Evolutionary conservation across 2,797 vertebrate genomes (phyloP), one percentile per base, ranked within the genome.

Genomic region (Acrocephalus scirpaceus): DNA sequence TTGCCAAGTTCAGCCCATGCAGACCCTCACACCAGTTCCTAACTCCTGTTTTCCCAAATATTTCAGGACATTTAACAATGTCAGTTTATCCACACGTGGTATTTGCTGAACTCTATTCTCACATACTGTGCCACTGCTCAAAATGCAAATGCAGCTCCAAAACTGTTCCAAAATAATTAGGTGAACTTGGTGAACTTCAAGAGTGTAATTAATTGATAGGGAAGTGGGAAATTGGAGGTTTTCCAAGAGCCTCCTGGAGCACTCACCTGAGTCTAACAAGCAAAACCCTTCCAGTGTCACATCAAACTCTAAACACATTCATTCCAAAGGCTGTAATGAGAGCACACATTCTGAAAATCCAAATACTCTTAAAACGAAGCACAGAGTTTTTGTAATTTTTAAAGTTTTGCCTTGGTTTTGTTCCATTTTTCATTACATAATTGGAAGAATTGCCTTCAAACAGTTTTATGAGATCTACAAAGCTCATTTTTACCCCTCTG

Each of bases 241-340:
- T 95, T 97, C 81, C 88, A 92, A 91, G 67, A 96, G 88, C 72
- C 79, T 92, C 47, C 95, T 6, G 5, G 34, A 88, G 70, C 88
- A 88, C 86, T 96, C 94, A 69, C 83, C 61, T 32, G 90, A 61
- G 57, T 77, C 80, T 93, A 86, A 85, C 30, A 79, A 92, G 77
- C 36, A 97, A 93, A 91, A 62, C 26, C 81, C 40, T 67, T 78
- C 38, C 53, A 86, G 23, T 50, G 36, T 80, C 88, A 82, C 22
- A 93, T 84, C 56, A 90, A 82, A 90, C 38, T 53, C 77, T 42
- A 81, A 95, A 76, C 13, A 78, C 4, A 9, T 30, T 32, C 51
- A 36, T 91, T 93, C 23, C 66, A 89, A 88, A 61, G 53, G 86
- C 17, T 76, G 26, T 58, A 80, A 82, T 17, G 58, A 65, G 58